Evolutionary conservation across 2,888 invertebrate genomes (phyloP).

Genomic region (Papilio elwesi): DNA sequence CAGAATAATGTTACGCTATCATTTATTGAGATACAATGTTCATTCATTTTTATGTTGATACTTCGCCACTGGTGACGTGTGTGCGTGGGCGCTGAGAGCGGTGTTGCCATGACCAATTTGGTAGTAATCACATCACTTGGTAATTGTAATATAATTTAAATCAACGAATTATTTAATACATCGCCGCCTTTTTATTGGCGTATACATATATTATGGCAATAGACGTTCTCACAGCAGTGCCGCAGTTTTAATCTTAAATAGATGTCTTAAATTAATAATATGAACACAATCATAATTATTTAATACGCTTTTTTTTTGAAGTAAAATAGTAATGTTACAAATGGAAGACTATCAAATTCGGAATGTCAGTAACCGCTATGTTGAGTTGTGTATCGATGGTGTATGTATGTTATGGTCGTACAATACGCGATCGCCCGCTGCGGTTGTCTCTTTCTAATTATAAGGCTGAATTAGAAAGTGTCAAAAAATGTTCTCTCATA

Average conservation of each 20-base stretch:
- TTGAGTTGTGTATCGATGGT: conserved; percentile 35
- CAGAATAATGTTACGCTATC: conserved; percentile 44
- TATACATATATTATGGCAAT: background rate
- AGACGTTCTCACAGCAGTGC: background rate
- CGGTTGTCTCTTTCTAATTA: conserved; percentile 78
- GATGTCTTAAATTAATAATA: too few species aligned
- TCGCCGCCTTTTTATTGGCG: background rate
- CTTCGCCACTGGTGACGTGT: conserved; percentile 17
- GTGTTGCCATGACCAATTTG: conserved; percentile 23
- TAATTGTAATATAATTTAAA: background rate
- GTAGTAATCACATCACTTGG: conserved; percentile 10
- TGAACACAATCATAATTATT: too few species aligned
- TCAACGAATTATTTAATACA: conserved; percentile 13
- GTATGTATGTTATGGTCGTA: conserved; percentile 43
- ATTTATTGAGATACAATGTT: conserved; percentile 37
- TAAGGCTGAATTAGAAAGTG: conserved; percentile 83
- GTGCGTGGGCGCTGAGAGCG: background rate
- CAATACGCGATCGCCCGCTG: conserved; percentile 66
- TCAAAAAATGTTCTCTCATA: conserved; percentile 56
- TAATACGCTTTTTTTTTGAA: too few species aligned
- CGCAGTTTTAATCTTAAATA: too few species aligned
- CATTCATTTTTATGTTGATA: conserved; percentile 40
- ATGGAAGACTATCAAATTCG: conserved; percentile 19
- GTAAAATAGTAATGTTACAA: background rate
- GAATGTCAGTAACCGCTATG: background rate